Evolutionary conservation across 2,797 vertebrate species (phyloP).

Genomic region (Tachyglossus aculeatus): DNA sequence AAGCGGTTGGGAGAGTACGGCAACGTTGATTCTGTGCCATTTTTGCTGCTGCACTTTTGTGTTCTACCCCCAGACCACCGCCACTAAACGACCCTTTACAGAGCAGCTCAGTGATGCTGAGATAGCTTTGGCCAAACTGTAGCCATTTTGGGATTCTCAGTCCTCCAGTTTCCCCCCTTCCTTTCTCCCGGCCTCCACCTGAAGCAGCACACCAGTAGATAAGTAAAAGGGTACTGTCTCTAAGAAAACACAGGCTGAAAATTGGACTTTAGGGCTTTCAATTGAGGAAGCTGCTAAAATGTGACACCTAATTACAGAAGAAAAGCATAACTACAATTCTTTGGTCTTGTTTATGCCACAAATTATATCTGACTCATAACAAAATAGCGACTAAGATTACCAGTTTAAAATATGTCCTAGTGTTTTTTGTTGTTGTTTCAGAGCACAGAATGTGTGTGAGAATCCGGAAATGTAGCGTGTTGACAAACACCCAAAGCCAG

Average conservation of each 20-base stretch:
- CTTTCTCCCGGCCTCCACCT: no score
- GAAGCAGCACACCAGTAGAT: no score
- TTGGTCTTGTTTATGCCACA: constrained; percentile 55
- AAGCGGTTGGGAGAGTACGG: no score
- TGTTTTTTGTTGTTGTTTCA: constrained; percentile 75
- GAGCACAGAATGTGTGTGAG: constrained; percentile 78
- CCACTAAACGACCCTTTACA: no score
- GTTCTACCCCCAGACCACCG: no score
- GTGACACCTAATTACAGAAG: constrained; percentile 49
- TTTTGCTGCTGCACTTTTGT: no score
- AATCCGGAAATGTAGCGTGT: constrained; percentile 83
- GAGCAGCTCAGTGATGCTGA: no score
- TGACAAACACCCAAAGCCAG: constrained; percentile 80
- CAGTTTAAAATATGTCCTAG: constrained; percentile 78
- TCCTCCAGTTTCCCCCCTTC: no score
- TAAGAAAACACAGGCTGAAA: constrained; percentile 56
- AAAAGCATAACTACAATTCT: constrained; percentile 70
- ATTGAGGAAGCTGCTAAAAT: constrained; percentile 28
- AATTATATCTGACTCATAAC: constrained; percentile 63
- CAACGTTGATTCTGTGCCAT: no score
- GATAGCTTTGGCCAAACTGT: no score
- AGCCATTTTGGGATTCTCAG: no score
- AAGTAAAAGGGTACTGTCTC: constrained; percentile 71
- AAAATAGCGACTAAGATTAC: constrained; percentile 71
- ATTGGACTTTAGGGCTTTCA: constrained; percentile 36